A percentile compares a stretch with the other conserved stretches of the same genome.
These are phyloP conservation scores for Myopa tessellatipennis DNA, from an alignment of 2,888 invertebrate genomes.

Conservation along the genomic window DNA sequence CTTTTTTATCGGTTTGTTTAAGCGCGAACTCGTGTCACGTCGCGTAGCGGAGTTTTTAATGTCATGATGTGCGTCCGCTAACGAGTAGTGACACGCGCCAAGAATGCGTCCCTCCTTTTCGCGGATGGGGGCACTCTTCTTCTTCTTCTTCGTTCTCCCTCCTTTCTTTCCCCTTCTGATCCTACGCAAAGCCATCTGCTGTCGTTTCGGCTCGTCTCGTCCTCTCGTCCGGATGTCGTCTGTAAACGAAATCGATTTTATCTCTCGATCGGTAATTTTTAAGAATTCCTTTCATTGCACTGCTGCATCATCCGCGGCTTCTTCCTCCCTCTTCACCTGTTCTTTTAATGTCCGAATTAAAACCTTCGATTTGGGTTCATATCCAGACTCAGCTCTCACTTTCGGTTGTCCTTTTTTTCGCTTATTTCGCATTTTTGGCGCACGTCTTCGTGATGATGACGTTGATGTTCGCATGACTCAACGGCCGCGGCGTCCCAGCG, in stretches of 20 bases:
- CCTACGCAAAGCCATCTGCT: slow-evolving; percentile 22
- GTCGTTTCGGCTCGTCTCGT: neutral
- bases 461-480: neutral
- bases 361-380: neutral
- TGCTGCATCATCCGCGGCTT: neutral
- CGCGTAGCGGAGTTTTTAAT: neutral
- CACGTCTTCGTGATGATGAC: neutral
- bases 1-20: too few species aligned
- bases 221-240: neutral
- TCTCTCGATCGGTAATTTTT: slow-evolving; percentile 24
- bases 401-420: slow-evolving; percentile 5
- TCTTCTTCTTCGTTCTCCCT: neutral
- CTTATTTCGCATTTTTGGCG: neutral
- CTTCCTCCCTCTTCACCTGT: neutral
- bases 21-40: neutral
- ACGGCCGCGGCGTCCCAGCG: neutral
- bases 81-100: slow-evolving; percentile 18
- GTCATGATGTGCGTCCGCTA: neutral
- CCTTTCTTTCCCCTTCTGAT: neutral
- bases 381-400: neutral
- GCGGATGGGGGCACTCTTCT: neutral
- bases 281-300: neutral
- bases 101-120: neutral
- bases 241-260: slow-evolving; percentile 20
- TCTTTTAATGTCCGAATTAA: slow-evolving; percentile 11